Percentiles rank a stretch among this genome's conserved stretches.
Conservation (phyloP, 2,888 invertebrate species). For the Acronicta psi region DNA sequence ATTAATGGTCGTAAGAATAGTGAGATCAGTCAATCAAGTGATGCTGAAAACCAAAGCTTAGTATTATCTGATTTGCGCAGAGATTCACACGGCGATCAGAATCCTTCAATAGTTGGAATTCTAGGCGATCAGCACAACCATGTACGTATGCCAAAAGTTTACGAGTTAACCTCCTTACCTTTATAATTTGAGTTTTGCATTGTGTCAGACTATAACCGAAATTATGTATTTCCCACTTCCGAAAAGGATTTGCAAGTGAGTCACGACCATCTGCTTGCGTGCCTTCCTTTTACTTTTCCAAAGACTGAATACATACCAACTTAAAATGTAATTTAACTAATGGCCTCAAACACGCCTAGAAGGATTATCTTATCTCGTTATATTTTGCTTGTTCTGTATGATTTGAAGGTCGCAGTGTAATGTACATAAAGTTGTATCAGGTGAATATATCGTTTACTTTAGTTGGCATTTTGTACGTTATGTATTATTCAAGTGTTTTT, state of each 20-base stretch:
- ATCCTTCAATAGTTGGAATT: conserved; percentile 86
- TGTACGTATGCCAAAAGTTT: conserved; percentile 74
- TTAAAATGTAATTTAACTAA: conserved; percentile 42
- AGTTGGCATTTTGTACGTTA: conserved; percentile 51
- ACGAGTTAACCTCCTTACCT: conserved; percentile 37
- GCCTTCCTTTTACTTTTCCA: conserved; percentile 44
- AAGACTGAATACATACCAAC: conserved; percentile 17
- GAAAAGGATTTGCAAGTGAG: conserved; percentile 56
- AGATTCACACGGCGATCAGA: conserved; percentile 81
- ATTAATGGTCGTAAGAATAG: conserved; percentile 67
- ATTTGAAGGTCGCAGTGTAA: conserved; percentile 68
- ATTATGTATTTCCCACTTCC: conserved; percentile 45
- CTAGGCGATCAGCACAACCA: conserved; percentile 87
- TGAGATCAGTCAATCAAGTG: conserved; percentile 60
- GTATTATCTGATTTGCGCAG: conserved; percentile 66
- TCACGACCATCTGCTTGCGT: conserved; percentile 53
- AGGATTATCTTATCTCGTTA: conserved; percentile 77
- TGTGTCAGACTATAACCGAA: conserved; percentile 39
- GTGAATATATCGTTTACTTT: conserved; percentile 68
- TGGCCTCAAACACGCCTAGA: conserved; percentile 54
- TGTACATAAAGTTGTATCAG: conserved; percentile 68
- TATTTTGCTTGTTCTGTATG: conserved; percentile 59
- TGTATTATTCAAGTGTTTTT: conserved; percentile 40
- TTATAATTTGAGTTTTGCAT: conserved; percentile 42
- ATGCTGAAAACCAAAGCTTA: conserved; percentile 62